Conservation (phyloP, 2,797 vertebrate species). For the Tenualosa ilisha region DNA sequence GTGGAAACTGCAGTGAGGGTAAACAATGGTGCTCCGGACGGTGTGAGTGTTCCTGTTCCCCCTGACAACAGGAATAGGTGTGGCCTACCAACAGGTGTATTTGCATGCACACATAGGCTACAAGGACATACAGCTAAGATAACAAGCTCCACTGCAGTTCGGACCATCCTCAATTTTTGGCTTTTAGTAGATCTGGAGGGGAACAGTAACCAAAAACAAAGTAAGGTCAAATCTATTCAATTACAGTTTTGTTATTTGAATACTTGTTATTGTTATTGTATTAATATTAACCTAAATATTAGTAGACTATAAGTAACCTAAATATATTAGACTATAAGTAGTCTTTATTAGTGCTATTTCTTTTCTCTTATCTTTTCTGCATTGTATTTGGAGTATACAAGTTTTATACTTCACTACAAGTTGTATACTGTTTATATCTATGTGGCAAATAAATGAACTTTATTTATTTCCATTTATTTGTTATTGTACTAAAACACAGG, state of each 20-base stretch:
- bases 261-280: too few relatives aligned
- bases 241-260: too few relatives aligned
- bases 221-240: background rate
- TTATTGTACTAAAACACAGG: background rate
- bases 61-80: slow-evolving; percentile 25
- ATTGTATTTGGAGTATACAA: too few relatives aligned
- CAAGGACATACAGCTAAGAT: background rate
- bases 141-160: background rate
- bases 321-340: too few relatives aligned
- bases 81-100: slow-evolving; percentile 13
- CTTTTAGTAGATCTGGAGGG: background rate
- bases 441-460: too few relatives aligned
- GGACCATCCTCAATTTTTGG: background rate
- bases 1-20: background rate
- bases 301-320: too few relatives aligned
- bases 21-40: background rate
- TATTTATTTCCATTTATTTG: background rate
- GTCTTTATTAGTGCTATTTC: too few relatives aligned
- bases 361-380: too few relatives aligned
- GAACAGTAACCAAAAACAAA: background rate
- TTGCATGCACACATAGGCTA: background rate
- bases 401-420: too few relatives aligned
- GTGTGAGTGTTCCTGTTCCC: background rate
- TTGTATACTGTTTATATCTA: too few relatives aligned
- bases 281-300: too few relatives aligned